A percentile compares a stretch with the other conserved stretches of the same genome.
Conservation (phyloP, 1,140 invertebrate genomes). For the Frieseomelitta varia region DNA sequence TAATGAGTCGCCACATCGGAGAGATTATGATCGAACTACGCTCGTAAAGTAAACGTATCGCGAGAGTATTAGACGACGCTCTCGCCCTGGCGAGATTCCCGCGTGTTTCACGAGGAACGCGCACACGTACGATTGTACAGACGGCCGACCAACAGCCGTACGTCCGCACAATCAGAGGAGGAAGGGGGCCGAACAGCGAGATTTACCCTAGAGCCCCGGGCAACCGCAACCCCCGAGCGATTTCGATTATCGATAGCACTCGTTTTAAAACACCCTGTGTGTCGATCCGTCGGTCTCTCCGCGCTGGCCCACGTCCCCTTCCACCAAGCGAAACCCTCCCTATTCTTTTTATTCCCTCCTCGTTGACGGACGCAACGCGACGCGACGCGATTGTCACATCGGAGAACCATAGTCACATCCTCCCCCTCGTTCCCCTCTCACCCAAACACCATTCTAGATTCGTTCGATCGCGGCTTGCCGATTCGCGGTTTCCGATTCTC, state of each 20-base stretch:
- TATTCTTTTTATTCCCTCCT: slow-evolving; percentile 73
- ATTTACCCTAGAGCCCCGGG: slow-evolving; percentile 67
- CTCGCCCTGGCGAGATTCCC: no score
- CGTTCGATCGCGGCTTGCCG: slow-evolving; percentile 62
- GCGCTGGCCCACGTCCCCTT: slow-evolving; percentile 54
- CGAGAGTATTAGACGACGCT: not conserved
- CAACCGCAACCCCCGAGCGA: slow-evolving; percentile 75
- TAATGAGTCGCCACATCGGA: no score
- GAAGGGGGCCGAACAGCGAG: slow-evolving; percentile 45
- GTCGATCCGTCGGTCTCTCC: slow-evolving; percentile 72
- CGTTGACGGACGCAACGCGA: slow-evolving; percentile 77
- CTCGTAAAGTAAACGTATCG: not conserved
- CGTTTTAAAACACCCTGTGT: slow-evolving; percentile 79
- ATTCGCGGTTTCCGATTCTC: slow-evolving; percentile 17
- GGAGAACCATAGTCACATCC: slow-evolving; percentile 71
- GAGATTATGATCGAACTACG: not conserved
- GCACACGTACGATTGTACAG: not conserved
- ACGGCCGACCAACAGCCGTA: not conserved
- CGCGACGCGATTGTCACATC: slow-evolving; percentile 76
- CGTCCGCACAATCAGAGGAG: not conserved
- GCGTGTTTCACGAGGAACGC: not conserved
- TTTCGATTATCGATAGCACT: slow-evolving; percentile 81
- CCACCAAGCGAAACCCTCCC: not conserved
- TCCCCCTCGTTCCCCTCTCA: not conserved
- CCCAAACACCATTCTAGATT: slow-evolving; percentile 72